phyloP scores from a whole-genome alignment of 2,888 invertebrate genomes.

The Stratiomys singularior region DNA sequence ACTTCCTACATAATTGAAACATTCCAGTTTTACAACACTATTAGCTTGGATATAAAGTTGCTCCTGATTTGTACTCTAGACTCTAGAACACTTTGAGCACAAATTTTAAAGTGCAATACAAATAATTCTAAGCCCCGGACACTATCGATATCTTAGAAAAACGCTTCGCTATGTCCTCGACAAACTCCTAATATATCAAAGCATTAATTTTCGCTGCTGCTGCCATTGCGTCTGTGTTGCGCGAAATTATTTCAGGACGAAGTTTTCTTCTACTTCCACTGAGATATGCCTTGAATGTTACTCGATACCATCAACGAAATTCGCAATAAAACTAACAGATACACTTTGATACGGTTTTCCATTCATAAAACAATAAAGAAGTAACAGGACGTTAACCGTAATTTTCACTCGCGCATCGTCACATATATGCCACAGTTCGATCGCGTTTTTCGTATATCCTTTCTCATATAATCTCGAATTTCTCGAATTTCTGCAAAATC shows the following conservation, averaged over 20 bases:
- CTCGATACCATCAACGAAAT: too few relatives aligned
- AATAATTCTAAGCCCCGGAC: background rate
- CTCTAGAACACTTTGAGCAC: slow-evolving; percentile 17
- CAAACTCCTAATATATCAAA: slow-evolving; percentile 1
- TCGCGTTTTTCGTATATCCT: too few relatives aligned
- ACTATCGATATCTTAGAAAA: background rate
- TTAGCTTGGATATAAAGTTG: slow-evolving; percentile 8
- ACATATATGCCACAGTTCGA: too few relatives aligned
- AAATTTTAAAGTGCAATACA: background rate
- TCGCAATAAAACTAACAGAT: too few relatives aligned
- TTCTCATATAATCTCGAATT: too few relatives aligned
- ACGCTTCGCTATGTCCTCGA: background rate
- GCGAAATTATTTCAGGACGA: slow-evolving; percentile 20
- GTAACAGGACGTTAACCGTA: too few relatives aligned
- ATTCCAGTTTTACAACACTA: slow-evolving; percentile 42
- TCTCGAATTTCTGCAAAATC: too few relatives aligned
- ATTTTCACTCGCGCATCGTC: too few relatives aligned
- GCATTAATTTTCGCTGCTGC: slow-evolving; percentile 22
- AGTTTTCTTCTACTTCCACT: background rate
- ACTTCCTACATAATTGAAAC: slow-evolving; percentile 44
- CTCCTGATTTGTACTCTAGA: slow-evolving; percentile 10
- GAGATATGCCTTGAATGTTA: too few relatives aligned
- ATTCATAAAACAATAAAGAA: too few relatives aligned
- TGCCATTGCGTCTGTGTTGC: slow-evolving; percentile 44
- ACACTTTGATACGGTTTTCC: too few relatives aligned